Evolutionary conservation across 2,113 vertebrate species (phyloP).

Genomic region (Sylvia atricapilla): DNA sequence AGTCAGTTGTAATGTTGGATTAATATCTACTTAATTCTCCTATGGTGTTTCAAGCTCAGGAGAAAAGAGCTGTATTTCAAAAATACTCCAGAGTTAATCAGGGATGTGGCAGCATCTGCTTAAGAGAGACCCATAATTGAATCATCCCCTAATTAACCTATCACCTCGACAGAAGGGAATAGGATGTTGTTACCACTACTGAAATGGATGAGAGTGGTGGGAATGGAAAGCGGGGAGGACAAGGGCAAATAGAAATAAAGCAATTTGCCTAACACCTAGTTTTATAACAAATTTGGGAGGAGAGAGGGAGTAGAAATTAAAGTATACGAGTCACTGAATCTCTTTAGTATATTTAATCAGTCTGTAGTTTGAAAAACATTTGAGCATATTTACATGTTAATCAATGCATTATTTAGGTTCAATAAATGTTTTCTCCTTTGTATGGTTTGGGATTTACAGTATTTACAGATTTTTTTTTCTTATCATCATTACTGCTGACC

Average conservation of each 20-base stretch:
- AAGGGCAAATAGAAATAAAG: not conserved
- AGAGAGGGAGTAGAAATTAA: not conserved
- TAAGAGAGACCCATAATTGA: constrained; percentile 44
- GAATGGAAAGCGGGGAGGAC: not conserved
- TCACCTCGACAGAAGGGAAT: constrained; percentile 28
- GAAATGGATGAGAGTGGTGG: not conserved
- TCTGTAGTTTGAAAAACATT: constrained; percentile 13
- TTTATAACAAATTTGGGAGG: not conserved
- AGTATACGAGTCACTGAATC: constrained; percentile 1
- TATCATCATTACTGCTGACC: constrained; percentile 2
- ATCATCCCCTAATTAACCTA: constrained; percentile 36
- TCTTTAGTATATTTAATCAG: constrained; percentile 14
- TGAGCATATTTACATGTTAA: not conserved
- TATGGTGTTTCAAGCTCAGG: not conserved
- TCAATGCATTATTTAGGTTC: not conserved
- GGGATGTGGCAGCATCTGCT: constrained; percentile 54
- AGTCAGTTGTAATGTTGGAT: not conserved
- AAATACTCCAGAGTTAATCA: constrained; percentile 51
- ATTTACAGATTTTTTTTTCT: not conserved
- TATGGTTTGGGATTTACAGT: not conserved
- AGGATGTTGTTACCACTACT: constrained; percentile 24
- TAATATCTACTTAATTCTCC: constrained; percentile 47
- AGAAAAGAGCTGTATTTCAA: constrained; percentile 21
- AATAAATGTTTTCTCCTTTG: not conserved
- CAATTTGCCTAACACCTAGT: not conserved